Evolutionary conservation across 2,113 vertebrate genomes (phyloP).

Genomic region (Acrocephalus arundinaceus): DNA sequence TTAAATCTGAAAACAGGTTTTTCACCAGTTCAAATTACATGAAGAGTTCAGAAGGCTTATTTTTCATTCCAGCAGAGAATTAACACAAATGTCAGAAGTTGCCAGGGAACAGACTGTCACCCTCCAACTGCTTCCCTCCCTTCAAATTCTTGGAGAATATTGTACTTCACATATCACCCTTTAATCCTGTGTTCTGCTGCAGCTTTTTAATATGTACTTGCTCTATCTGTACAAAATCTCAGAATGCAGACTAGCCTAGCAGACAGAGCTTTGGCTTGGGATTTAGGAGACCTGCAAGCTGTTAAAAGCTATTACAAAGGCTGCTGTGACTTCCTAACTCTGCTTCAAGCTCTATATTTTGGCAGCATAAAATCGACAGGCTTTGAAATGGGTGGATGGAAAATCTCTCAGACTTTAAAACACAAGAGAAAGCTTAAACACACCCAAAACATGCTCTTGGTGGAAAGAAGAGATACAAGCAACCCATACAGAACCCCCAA

Average conservation of each 20-base stretch:
- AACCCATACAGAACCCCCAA: neutral
- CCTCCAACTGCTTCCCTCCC: slow-evolving; percentile 60
- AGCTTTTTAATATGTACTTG: slow-evolving; percentile 51
- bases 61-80: slow-evolving; percentile 63
- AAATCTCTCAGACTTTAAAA: slow-evolving; percentile 24
- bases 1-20: slow-evolving; percentile 52
- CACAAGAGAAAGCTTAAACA: neutral
- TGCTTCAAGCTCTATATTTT: slow-evolving; percentile 1
- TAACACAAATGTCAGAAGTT: slow-evolving; percentile 66
- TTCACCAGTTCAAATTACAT: slow-evolving; percentile 53
- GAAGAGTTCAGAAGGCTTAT: slow-evolving; percentile 61
- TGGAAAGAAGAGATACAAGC: neutral
- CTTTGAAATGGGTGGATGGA: slow-evolving; percentile 12
- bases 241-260: slow-evolving; percentile 40
- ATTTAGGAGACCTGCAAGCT: slow-evolving; percentile 10
- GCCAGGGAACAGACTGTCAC: slow-evolving; percentile 68
- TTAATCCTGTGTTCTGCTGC: slow-evolving; percentile 55
- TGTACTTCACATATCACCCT: neutral
- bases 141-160: slow-evolving; percentile 49
- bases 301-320: slow-evolving; percentile 26
- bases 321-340: slow-evolving; percentile 33
- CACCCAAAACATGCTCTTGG: neutral
- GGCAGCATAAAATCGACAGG: neutral
- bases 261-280: slow-evolving; percentile 40
- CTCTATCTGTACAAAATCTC: slow-evolving; percentile 43